Conservation (phyloP, 1,140 invertebrate genomes). For the Drosophila sturtevanti region DNA sequence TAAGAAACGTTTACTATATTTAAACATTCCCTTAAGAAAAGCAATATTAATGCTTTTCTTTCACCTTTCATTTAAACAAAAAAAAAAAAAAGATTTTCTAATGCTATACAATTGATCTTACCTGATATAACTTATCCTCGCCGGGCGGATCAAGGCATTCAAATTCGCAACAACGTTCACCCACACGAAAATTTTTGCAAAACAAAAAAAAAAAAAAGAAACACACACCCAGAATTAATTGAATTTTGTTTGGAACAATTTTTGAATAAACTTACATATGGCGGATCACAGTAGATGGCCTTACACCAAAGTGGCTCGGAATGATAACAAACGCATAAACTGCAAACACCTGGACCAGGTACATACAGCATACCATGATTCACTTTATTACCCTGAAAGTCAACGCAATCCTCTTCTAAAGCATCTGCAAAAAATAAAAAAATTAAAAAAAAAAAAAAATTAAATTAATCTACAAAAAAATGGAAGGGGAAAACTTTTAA, state of each 20-base stretch:
- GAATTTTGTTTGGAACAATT: background rate
- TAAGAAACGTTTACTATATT: no score
- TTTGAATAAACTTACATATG: conserved; percentile 86
- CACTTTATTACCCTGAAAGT: conserved; percentile 90
- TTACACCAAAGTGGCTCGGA: conserved; percentile 93
- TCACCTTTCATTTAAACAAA: no score
- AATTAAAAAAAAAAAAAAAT: background rate
- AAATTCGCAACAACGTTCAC: conserved; percentile 90
- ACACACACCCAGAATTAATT: background rate
- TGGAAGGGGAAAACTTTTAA: background rate
- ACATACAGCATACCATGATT: conserved; percentile 91
- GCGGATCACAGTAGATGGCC: conserved; percentile 92
- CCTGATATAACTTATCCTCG: conserved; percentile 85
- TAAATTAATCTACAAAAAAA: background rate
- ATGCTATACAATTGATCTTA: conserved; percentile 36
- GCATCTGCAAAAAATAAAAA: conserved; percentile 82
- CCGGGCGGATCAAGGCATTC: conserved; percentile 89
- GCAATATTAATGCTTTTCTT: no score
- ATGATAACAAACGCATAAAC: conserved; percentile 92
- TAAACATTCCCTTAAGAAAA: no score
- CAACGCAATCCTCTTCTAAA: conserved; percentile 90
- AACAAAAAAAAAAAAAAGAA: conserved; percentile 84
- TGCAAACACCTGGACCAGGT: conserved; percentile 93
- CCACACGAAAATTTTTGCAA: conserved; percentile 90
- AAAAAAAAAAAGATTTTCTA: no score